Conservation (phyloP, 1,140 invertebrate genomes). For the Caerostris darwini region DNA sequence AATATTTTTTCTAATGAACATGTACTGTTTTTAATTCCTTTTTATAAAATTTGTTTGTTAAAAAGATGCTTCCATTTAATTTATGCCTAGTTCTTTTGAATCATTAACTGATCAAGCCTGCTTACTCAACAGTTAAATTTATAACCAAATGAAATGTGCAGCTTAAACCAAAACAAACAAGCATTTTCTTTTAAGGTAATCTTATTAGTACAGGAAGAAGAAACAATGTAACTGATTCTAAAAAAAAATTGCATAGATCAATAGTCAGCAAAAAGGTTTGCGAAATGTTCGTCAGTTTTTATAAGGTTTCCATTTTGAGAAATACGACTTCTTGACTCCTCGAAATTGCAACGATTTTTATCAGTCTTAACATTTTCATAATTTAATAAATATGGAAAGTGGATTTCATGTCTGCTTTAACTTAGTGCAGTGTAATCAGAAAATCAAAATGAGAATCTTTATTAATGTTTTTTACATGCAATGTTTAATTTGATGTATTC, state of each 20-base stretch:
- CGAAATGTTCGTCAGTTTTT: constrained; percentile 47
- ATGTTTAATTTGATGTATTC: too few species aligned
- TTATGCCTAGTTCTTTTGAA: too few species aligned
- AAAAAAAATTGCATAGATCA: constrained; percentile 17
- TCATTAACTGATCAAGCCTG: background rate
- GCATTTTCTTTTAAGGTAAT: constrained; percentile 57
- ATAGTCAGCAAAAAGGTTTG: constrained; percentile 57
- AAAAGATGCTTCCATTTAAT: too few species aligned
- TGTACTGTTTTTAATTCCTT: too few species aligned
- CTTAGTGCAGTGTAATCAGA: background rate
- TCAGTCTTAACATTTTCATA: constrained; percentile 58
- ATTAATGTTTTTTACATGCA: background rate
- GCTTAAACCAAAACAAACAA: constrained; percentile 56
- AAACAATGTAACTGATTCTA: constrained; percentile 67
- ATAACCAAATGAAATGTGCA: background rate
- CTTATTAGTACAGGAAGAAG: constrained; percentile 62
- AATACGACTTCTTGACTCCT: constrained; percentile 69
- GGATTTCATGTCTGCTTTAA: background rate
- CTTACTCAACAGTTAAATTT: constrained; percentile 26
- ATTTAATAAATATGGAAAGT: constrained; percentile 59
- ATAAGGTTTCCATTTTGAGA: constrained; percentile 55
- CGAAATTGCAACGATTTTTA: constrained; percentile 48
- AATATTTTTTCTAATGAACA: too few species aligned
- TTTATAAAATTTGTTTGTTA: too few species aligned
- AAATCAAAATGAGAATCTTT: background rate